Evolutionary conservation across 2,113 vertebrate genomes (phyloP).

Genomic region (Chrysemys picta): DNA sequence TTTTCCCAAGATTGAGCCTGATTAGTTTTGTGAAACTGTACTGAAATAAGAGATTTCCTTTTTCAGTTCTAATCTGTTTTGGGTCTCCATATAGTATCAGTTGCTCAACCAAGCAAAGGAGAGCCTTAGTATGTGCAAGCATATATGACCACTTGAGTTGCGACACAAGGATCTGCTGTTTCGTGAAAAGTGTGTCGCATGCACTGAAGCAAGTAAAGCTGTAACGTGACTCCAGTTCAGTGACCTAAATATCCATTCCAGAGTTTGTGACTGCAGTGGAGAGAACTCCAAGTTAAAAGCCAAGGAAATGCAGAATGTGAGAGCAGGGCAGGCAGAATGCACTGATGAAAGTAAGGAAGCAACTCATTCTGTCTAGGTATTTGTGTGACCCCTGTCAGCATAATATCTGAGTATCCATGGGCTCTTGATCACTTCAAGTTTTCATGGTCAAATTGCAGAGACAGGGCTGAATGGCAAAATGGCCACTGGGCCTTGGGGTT

Average conservation of each 20-base stretch:
- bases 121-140: background rate
- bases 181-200: background rate
- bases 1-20: background rate
- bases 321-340: background rate
- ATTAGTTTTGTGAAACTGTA: background rate
- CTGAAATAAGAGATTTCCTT: background rate
- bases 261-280: background rate
- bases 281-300: background rate
- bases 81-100: background rate
- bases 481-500: fast-evolving
- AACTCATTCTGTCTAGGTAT: background rate
- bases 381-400: background rate
- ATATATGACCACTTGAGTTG: background rate
- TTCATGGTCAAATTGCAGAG: background rate
- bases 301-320: background rate
- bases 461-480: background rate
- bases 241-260: background rate
- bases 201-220: background rate
- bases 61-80: background rate
- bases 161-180: background rate
- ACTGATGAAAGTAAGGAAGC: background rate
- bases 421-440: background rate
- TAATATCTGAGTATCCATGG: background rate
- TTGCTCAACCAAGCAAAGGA: background rate
- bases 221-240: background rate